These are phyloP conservation scores for Cettia cetti DNA, from an alignment of 2,113 vertebrate species.

Conservation along the genomic window DNA sequence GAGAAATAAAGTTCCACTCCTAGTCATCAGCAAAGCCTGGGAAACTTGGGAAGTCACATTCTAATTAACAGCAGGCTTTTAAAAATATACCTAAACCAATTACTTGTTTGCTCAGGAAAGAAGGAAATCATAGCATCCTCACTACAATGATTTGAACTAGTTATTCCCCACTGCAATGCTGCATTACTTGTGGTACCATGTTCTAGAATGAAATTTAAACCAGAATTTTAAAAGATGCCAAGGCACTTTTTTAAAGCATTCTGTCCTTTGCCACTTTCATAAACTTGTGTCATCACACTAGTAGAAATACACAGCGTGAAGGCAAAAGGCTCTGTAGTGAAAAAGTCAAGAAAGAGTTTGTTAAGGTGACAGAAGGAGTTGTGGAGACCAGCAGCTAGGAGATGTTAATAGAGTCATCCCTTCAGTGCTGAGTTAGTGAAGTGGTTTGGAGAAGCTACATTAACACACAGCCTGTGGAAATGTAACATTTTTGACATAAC, in stretches of 20 bases:
- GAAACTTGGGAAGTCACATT: not conserved
- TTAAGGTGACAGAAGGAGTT: not conserved
- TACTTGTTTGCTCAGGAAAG: not conserved
- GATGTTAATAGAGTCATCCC: not conserved
- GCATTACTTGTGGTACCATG: not conserved
- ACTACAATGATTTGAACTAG: not conserved
- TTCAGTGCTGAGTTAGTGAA: not conserved
- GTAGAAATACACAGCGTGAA: fast-evolving
- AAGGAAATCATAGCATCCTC: not conserved
- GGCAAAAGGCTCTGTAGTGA: not conserved
- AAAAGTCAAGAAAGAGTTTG: not conserved
- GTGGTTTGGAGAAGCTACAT: not conserved
- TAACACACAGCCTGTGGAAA: not conserved
- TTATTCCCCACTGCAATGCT: not conserved
- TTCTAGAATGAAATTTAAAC: not conserved
- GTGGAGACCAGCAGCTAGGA: not conserved
- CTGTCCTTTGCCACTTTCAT: not conserved
- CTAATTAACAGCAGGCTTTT: not conserved
- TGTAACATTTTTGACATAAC: not conserved
- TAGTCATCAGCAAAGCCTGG: not conserved
- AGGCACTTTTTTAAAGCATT: not conserved
- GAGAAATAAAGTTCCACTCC: not conserved
- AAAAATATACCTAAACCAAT: not conserved
- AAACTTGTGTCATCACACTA: not conserved
- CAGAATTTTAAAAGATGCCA: not conserved